A percentile compares a stretch with the other conserved stretches of the same genome.
phyloP scores from a whole-genome alignment of 2,113 vertebrate species.

The Platichthys flesus region DNA sequence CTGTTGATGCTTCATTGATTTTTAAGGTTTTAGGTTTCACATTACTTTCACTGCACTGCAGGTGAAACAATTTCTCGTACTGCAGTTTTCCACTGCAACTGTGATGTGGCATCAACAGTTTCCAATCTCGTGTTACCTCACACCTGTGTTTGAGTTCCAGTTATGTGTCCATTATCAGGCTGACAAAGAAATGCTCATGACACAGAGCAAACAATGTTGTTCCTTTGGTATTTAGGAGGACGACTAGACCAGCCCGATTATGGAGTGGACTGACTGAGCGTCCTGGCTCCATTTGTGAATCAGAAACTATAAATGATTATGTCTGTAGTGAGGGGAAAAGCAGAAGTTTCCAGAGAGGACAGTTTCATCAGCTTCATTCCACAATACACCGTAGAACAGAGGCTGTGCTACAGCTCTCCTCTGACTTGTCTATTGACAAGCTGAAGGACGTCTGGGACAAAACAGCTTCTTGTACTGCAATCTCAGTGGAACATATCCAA shows the following conservation, averaged over 20 bases:
- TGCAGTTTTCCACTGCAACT: neutral
- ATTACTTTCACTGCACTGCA: neutral
- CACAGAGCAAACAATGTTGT: slow-evolving; percentile 5
- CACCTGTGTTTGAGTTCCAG: neutral
- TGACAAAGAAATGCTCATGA: slow-evolving; percentile 6
- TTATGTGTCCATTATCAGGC: neutral
- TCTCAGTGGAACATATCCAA: neutral
- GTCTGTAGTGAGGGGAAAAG: too few species aligned
- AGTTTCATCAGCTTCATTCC: neutral
- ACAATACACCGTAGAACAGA: neutral
- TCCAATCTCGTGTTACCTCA: slow-evolving; percentile 2
- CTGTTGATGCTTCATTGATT: too few species aligned
- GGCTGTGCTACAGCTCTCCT: neutral
- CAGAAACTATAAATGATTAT: too few species aligned
- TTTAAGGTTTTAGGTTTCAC: neutral
- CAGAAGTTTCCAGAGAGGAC: neutral
- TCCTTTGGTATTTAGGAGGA: neutral
- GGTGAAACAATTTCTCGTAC: slow-evolving; percentile 3
- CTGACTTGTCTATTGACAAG: neutral
- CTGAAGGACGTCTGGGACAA: neutral
- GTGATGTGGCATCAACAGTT: neutral
- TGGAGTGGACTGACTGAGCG: neutral
- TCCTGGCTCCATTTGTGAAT: too few species aligned
- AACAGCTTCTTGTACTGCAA: neutral
- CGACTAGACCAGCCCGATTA: neutral